A percentile compares a stretch with the other conserved stretches of the same genome.
Conservation (phyloP, 2,113 vertebrate species). For the Oreochromis tanganicae region DNA sequence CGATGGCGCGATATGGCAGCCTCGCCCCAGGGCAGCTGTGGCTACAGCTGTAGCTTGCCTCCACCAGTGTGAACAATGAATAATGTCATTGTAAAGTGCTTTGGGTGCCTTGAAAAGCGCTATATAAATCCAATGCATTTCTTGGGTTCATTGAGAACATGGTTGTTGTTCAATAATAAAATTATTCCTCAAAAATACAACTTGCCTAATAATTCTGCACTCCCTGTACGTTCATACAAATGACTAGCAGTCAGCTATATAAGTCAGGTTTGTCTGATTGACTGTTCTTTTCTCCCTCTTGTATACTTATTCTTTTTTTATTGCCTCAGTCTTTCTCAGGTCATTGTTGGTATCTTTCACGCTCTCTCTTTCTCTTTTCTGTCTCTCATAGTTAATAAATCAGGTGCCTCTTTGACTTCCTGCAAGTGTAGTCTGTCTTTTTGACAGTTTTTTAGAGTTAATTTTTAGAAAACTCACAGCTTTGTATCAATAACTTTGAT, state of each 20-base stretch:
- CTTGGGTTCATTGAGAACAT: too few species aligned
- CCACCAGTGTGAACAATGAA: too few species aligned
- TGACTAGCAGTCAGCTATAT: not conserved
- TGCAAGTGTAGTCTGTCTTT: not conserved
- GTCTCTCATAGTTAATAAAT: not conserved
- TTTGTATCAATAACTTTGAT: not conserved
- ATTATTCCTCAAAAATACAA: too few species aligned
- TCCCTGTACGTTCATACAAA: not conserved
- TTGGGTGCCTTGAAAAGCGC: too few species aligned
- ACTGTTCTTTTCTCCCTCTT: not conserved
- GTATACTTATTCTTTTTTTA: not conserved
- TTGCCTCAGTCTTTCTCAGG: not conserved
- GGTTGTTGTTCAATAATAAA: too few species aligned
- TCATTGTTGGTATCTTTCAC: not conserved
- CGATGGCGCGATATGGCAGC: too few species aligned
- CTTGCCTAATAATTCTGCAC: too few species aligned
- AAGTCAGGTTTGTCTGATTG: not conserved
- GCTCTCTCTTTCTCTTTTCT: not conserved
- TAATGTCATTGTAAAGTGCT: too few species aligned
- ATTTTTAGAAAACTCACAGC: not conserved
- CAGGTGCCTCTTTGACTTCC: not conserved
- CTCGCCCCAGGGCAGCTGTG: too few species aligned
- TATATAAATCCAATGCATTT: too few species aligned
- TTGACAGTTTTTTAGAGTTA: not conserved
- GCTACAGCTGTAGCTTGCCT: too few species aligned